Evolutionary conservation across 2,888 invertebrate genomes (phyloP).

Genomic region (Phorcus lineatus): DNA sequence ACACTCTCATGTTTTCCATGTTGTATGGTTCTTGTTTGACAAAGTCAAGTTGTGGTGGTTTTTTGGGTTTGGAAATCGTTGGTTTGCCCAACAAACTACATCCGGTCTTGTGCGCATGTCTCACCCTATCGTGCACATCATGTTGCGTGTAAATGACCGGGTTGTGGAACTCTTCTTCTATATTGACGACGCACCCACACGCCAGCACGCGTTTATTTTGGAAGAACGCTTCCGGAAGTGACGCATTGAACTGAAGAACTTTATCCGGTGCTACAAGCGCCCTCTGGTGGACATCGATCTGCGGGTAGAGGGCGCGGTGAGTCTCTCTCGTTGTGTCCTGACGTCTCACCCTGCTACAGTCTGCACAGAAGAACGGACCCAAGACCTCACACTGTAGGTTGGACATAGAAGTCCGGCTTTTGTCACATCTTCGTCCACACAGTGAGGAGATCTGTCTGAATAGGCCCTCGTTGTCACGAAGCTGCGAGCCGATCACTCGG

Average conservation of each 20-base stretch:
- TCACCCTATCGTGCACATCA: background rate
- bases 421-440: background rate
- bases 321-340: background rate
- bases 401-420: background rate
- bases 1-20: background rate
- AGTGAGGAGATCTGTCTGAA: background rate
- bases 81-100: background rate
- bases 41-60: background rate
- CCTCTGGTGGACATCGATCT: background rate
- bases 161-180: background rate
- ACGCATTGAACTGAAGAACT: background rate
- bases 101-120: conserved; percentile 6
- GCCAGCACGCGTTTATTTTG: background rate
- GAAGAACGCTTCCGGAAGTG: background rate
- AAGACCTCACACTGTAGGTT: background rate
- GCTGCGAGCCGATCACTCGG: background rate
- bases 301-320: background rate
- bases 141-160: background rate
- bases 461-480: background rate
- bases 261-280: background rate
- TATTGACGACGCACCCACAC: background rate
- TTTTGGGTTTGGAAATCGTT: background rate
- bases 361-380: background rate
- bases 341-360: background rate
- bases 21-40: background rate